A percentile compares a stretch with the other conserved stretches of the same genome.
phyloP scores from a whole-genome alignment of 1,140 invertebrate species.

The Heliconius nattereri region DNA sequence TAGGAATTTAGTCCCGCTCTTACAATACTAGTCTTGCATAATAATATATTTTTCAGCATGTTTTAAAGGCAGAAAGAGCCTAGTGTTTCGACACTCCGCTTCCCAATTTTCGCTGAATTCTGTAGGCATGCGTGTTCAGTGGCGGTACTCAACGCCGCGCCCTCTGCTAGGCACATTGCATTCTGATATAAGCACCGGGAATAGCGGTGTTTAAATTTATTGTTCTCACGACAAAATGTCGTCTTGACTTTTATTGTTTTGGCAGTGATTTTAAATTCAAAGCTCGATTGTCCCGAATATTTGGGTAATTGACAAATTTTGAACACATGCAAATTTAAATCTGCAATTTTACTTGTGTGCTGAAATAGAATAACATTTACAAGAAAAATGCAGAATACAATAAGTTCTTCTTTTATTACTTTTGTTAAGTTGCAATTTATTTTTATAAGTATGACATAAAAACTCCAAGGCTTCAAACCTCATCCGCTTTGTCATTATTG shows the following conservation, averaged over 20 bases:
- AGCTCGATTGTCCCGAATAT: neutral
- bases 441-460: conserved; percentile 43
- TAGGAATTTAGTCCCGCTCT: conserved; percentile 23
- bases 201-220: conserved; percentile 24
- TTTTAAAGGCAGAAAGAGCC: no score
- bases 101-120: no score
- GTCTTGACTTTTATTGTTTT: neutral
- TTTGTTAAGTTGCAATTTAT: neutral
- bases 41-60: neutral
- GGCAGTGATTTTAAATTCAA: neutral
- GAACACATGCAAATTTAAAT: neutral
- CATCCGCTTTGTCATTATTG: conserved; percentile 43
- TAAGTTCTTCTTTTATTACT: neutral
- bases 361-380: neutral
- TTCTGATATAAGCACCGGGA: neutral
- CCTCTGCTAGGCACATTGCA: neutral
- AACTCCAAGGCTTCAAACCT: conserved; percentile 16
- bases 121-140: no score
- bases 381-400: neutral
- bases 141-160: no score
- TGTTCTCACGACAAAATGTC: neutral
- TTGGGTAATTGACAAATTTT: conserved; percentile 3
- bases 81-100: no score
- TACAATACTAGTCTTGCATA: neutral
- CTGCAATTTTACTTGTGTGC: neutral